A percentile compares a stretch with the other conserved stretches of the same genome.
These are phyloP conservation scores for Microcebus jonahi DNA, from an alignment of 2,113 vertebrate genomes.

Conservation along the genomic window DNA sequence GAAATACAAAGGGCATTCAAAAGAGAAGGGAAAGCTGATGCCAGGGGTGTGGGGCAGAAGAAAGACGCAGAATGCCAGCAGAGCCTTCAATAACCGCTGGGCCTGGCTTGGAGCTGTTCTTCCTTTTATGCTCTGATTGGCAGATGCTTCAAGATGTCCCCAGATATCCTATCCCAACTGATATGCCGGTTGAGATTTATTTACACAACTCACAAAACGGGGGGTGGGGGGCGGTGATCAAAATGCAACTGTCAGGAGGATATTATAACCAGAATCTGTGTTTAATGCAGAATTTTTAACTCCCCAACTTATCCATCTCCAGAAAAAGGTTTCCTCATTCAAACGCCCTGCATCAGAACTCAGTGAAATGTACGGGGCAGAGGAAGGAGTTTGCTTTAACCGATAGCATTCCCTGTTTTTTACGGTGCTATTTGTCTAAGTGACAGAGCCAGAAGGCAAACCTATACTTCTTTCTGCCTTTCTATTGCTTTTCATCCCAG, in stretches of 20 bases:
- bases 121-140: slow-evolving; percentile 61
- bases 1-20: slow-evolving; percentile 45
- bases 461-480: slow-evolving; percentile 89
- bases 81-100: slow-evolving; percentile 6
- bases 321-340: slow-evolving; percentile 73
- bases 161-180: slow-evolving; percentile 66
- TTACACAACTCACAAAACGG: slow-evolving; percentile 68
- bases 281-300: slow-evolving; percentile 84
- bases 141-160: slow-evolving; percentile 70
- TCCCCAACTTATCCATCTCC: slow-evolving; percentile 78
- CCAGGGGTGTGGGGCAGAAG: neutral
- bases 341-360: slow-evolving; percentile 70
- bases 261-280: slow-evolving; percentile 82
- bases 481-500: slow-evolving; percentile 89
- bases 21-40: neutral
- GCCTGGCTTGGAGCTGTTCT: slow-evolving; percentile 18
- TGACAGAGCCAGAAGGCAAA: slow-evolving; percentile 87
- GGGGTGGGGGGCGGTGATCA: neutral
- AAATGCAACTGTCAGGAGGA: slow-evolving; percentile 70
- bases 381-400: slow-evolving; percentile 83
- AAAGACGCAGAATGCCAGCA: neutral
- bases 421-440: slow-evolving; percentile 86
- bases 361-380: slow-evolving; percentile 72
- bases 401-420: slow-evolving; percentile 85
- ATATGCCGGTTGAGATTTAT: slow-evolving; percentile 75